These are phyloP conservation scores for Chionoecetes opilio DNA, from an alignment of 1,140 invertebrate genomes.

Conservation along the genomic window DNA sequence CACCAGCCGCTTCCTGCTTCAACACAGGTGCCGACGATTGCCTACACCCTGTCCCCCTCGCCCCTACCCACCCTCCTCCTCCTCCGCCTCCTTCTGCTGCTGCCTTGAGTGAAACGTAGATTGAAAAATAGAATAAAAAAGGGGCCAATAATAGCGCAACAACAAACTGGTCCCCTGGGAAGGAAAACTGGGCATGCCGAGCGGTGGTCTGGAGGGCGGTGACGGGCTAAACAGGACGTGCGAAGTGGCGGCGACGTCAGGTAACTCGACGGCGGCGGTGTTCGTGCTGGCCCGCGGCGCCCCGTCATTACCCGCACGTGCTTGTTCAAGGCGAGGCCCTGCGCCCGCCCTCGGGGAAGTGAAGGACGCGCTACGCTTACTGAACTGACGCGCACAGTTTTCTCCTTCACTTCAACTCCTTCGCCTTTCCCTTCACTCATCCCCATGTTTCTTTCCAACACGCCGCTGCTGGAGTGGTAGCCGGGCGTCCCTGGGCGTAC, in stretches of 20 bases:
- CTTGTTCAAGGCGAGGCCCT: conserved; percentile 75
- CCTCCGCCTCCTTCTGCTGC: not conserved
- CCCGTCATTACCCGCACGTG: conserved; percentile 76
- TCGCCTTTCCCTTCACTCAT: not conserved
- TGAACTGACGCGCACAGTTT: not conserved
- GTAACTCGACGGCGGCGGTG: conserved; percentile 48
- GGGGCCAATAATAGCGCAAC: not conserved
- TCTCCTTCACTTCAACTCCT: conserved; percentile 10
- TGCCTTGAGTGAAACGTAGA: conserved; percentile 15
- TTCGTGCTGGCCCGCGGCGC: conserved; percentile 68
- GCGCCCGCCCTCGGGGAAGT: conserved; percentile 56
- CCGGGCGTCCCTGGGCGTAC: not conserved
- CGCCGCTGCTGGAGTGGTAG: not conserved
- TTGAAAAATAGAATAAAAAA: conserved; percentile 32
- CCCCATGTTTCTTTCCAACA: not conserved
- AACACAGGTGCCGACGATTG: conserved; percentile 66
- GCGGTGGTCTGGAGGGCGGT: too few species aligned
- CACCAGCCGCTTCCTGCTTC: conserved; percentile 72
- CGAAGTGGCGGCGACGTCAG: not conserved
- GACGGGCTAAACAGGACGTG: not conserved
- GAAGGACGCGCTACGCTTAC: conserved; percentile 61
- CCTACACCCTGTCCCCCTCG: not conserved
- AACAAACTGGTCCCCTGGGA: not conserved
- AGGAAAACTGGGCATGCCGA: not conserved
- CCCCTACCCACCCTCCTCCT: not conserved